phyloP scores from a whole-genome alignment of 2,113 vertebrate genomes.

The Onychorhynchus coronatus region DNA sequence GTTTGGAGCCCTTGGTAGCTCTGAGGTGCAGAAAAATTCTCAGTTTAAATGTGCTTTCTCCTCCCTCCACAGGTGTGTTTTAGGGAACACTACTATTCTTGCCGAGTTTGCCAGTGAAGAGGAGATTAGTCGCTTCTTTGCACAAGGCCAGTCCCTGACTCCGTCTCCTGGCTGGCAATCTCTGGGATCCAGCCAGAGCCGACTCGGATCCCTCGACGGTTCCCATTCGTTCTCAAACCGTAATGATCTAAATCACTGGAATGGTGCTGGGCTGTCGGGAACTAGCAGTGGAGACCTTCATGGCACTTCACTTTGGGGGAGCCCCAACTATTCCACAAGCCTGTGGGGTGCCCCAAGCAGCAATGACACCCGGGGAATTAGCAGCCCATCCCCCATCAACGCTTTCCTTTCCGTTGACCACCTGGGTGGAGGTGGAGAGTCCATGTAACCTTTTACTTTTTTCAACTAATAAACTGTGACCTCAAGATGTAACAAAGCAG shows the following conservation, averaged over 20 bases:
- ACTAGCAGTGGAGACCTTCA: conserved; percentile 87
- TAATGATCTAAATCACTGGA: conserved; percentile 94
- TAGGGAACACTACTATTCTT: conserved; percentile 99
- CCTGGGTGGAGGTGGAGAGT: conserved; percentile 90
- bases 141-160: conserved; percentile 99
- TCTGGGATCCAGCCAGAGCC: conserved; percentile 90
- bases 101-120: conserved; percentile 99
- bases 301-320: conserved; percentile 95
- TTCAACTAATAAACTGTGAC: conserved; percentile 85
- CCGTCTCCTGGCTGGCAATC: conserved; percentile 93
- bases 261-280: conserved; percentile 87
- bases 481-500: conserved; percentile 84
- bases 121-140: conserved; percentile 99
- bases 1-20: not conserved
- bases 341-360: conserved; percentile 91
- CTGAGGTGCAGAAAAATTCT: not conserved
- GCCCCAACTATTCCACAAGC: conserved; percentile 95
- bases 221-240: conserved; percentile 92
- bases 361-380: conserved; percentile 86
- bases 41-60: not conserved
- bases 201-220: conserved; percentile 86
- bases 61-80: conserved; percentile 87
- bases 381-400: conserved; percentile 93
- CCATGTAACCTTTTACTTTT: conserved; percentile 85
- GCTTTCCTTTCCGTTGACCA: conserved; percentile 98